phyloP scores from a whole-genome alignment of 2,797 vertebrate species.

The Leptatherina wallacei region DNA sequence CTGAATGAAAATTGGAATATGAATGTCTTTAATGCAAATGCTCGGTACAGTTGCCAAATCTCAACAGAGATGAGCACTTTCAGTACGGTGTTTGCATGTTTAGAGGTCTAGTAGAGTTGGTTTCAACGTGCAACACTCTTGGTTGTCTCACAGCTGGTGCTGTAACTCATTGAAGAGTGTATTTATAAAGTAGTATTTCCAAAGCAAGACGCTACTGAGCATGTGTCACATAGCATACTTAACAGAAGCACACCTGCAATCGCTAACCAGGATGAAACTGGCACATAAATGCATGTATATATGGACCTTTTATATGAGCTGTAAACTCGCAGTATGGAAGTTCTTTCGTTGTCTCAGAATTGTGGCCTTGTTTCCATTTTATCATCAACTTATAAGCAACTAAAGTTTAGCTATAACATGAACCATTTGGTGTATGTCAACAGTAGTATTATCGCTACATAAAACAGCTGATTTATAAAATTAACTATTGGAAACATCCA shows the following conservation, averaged over 20 bases:
- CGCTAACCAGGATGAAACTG: conserved; percentile 23
- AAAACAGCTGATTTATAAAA: background rate
- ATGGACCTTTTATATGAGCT: background rate
- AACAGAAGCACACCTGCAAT: conserved; percentile 42
- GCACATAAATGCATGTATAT: background rate
- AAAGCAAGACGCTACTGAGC: conserved; percentile 74
- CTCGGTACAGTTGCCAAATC: background rate
- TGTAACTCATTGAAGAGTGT: conserved; percentile 80
- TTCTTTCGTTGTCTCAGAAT: background rate
- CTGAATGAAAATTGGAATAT: background rate
- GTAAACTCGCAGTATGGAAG: background rate
- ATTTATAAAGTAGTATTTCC: conserved; percentile 81
- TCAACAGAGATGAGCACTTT: conserved; percentile 31
- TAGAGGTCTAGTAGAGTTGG: conserved; percentile 20
- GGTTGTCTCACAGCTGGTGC: conserved; percentile 79
- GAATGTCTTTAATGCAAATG: background rate
- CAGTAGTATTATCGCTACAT: background rate
- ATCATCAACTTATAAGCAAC: background rate
- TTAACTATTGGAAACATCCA: background rate
- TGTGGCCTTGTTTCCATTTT: conserved; percentile 18
- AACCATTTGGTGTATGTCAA: background rate
- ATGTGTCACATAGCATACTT: conserved; percentile 62
- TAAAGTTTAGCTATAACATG: background rate
- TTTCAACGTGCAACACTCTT: conserved; percentile 31
- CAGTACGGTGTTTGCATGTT: conserved; percentile 3